A percentile compares a stretch with the other conserved stretches of the same genome.
Conservation (phyloP, 2,113 vertebrate genomes). For the Dendropsophus ebraccatus region DNA sequence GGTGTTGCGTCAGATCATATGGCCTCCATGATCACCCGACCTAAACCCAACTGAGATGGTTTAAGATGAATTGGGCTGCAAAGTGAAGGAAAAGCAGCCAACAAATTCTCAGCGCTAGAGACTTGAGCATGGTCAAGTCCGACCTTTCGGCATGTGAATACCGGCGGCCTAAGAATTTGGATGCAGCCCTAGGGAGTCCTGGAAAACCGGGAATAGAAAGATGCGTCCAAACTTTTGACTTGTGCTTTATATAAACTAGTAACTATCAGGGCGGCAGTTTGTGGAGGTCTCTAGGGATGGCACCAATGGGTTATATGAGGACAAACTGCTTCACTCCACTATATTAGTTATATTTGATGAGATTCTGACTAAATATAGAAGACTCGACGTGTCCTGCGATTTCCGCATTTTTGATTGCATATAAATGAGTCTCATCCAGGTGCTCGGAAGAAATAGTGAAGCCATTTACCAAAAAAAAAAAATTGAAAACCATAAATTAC, state of each 20-base stretch:
- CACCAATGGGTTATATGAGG: not conserved
- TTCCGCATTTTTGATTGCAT: constrained; percentile 31
- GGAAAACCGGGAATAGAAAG: no score
- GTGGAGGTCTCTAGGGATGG: not conserved
- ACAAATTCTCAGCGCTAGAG: no score
- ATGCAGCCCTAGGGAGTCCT: no score
- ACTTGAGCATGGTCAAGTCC: no score
- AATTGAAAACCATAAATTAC: constrained; percentile 28
- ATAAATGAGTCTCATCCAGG: constrained; percentile 19
- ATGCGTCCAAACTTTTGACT: no score
- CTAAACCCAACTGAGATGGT: no score
- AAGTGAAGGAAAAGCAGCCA: no score
- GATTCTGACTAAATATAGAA: not conserved
- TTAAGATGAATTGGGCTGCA: no score
- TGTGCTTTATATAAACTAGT: not conserved
- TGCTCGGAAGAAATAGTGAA: constrained; percentile 9
- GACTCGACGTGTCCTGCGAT: not conserved
- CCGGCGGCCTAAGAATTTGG: no score
- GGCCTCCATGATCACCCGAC: no score
- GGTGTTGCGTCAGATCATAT: no score
- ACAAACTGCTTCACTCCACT: not conserved
- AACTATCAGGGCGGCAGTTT: not conserved
- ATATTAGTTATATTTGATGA: not conserved
- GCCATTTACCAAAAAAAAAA: constrained; percentile 27
- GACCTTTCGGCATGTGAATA: no score